These are phyloP conservation scores for Heliothis peltigera DNA, from an alignment of 2,888 invertebrate genomes.

Conservation along the genomic window DNA sequence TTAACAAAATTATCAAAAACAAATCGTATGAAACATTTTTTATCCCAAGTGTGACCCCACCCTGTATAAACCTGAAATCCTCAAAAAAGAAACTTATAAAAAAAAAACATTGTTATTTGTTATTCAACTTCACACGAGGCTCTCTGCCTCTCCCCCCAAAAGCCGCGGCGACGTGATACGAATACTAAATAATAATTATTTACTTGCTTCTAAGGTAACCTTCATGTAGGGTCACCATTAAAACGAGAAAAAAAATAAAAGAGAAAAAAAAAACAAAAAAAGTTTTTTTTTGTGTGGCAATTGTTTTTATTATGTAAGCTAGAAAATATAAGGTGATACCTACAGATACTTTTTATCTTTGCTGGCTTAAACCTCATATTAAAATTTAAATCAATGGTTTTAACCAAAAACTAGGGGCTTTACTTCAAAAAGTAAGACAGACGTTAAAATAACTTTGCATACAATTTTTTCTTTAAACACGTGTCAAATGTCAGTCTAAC, in stretches of 20 bases:
- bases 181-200: constrained; percentile 68
- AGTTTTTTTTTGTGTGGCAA: neutral
- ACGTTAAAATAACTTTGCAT: too few species aligned
- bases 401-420: too few species aligned
- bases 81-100: constrained; percentile 63
- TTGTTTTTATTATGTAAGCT: too few species aligned
- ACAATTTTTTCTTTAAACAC: too few species aligned
- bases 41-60: neutral
- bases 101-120: constrained; percentile 80
- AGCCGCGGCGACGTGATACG: constrained; percentile 59
- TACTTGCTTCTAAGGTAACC: constrained; percentile 62
- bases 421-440: too few species aligned
- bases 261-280: neutral
- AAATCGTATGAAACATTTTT: constrained; percentile 2
- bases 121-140: constrained; percentile 78
- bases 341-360: too few species aligned
- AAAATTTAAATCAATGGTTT: too few species aligned
- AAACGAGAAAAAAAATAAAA: neutral
- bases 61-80: constrained; percentile 8
- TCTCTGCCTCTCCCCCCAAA: constrained; percentile 61
- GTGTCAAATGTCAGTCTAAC: too few species aligned
- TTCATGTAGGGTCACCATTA: constrained; percentile 36
- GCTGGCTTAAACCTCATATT: too few species aligned
- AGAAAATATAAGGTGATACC: too few species aligned
- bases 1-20: neutral